Conservation (phyloP, 2,888 invertebrate species). For the Drosophila quasianomalipes region DNA sequence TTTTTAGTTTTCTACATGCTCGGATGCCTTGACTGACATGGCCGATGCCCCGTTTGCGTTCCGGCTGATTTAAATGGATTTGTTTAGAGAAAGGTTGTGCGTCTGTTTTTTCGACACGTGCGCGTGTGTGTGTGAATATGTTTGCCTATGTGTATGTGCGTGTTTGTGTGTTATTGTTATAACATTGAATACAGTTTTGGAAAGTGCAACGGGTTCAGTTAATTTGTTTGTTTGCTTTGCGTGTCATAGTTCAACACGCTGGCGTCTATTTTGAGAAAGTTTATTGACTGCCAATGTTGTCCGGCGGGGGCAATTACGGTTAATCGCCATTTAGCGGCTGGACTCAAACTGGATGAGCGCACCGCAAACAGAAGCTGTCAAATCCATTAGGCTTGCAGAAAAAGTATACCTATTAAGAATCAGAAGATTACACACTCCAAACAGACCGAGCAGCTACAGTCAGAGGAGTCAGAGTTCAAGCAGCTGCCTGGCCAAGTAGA, state of each 20-base stretch:
- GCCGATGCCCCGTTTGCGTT: conserved; percentile 11
- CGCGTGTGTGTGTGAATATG: conserved; percentile 24
- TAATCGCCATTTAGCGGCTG: conserved; percentile 58
- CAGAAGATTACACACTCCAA: conserved; percentile 1
- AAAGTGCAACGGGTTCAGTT: conserved; percentile 43
- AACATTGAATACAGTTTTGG: conserved; percentile 39
- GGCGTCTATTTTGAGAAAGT: conserved; percentile 67
- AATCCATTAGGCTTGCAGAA: conserved; percentile 30
- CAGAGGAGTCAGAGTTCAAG: conserved; percentile 60
- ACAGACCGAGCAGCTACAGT: background rate
- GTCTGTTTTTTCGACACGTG: conserved; percentile 26
- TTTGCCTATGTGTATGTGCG: background rate
- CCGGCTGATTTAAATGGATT: conserved; percentile 55
- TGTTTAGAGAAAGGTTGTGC: conserved; percentile 61
- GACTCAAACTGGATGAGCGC: conserved; percentile 20
- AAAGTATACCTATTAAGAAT: conserved; percentile 3
- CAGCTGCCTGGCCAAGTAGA: conserved; percentile 59
- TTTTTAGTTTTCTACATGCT: conserved; percentile 12
- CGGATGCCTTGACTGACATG: conserved; percentile 54
- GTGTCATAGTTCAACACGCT: conserved; percentile 77
- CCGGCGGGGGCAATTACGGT: conserved; percentile 22
- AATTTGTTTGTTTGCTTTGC: conserved; percentile 77
- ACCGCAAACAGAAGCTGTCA: conserved; percentile 4
- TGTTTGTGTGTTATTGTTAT: conserved; percentile 44
- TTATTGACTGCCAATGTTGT: conserved; percentile 64